phyloP scores from a whole-genome alignment of 2,113 vertebrate genomes.

The Psettodes erumei region DNA sequence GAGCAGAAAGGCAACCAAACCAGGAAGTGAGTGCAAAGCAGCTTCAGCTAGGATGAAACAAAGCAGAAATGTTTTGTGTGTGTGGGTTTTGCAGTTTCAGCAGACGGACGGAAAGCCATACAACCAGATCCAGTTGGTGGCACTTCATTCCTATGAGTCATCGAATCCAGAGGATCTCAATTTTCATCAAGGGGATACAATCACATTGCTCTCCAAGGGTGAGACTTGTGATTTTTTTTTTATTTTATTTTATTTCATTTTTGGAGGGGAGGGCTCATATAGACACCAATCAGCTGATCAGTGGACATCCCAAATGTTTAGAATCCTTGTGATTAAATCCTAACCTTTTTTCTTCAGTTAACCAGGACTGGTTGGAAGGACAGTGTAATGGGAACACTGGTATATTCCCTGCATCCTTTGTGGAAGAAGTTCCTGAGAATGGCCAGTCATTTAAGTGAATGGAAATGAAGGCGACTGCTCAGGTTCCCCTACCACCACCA shows the following conservation, averaged over 20 bases:
- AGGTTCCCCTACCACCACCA: background rate
- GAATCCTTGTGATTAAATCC: slow-evolving; percentile 13
- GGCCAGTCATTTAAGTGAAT: slow-evolving; percentile 6
- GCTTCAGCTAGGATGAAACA: background rate
- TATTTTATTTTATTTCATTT: no score
- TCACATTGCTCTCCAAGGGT: slow-evolving; percentile 88
- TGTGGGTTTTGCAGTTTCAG: slow-evolving; percentile 25
- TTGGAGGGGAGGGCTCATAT: no score
- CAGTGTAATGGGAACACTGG: slow-evolving; percentile 88
- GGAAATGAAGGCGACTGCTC: background rate
- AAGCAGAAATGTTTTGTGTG: background rate
- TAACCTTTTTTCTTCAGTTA: slow-evolving; percentile 81
- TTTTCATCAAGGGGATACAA: slow-evolving; percentile 88
- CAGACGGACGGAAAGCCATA: slow-evolving; percentile 12
- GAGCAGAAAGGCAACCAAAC: no score
- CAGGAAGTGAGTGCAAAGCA: background rate
- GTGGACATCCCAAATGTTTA: background rate
- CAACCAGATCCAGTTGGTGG: slow-evolving; percentile 75
- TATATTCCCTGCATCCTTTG: slow-evolving; percentile 92
- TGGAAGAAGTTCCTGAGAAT: slow-evolving; percentile 65
- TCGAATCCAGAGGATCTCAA: slow-evolving; percentile 90
- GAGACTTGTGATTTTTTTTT: no score
- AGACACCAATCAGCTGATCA: no score
- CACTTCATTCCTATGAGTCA: slow-evolving; percentile 87
- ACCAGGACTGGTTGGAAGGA: slow-evolving; percentile 94